A percentile compares a stretch with the other conserved stretches of the same genome.
Conservation (phyloP, 2,113 vertebrate genomes). For the Perccottus glenii region DNA sequence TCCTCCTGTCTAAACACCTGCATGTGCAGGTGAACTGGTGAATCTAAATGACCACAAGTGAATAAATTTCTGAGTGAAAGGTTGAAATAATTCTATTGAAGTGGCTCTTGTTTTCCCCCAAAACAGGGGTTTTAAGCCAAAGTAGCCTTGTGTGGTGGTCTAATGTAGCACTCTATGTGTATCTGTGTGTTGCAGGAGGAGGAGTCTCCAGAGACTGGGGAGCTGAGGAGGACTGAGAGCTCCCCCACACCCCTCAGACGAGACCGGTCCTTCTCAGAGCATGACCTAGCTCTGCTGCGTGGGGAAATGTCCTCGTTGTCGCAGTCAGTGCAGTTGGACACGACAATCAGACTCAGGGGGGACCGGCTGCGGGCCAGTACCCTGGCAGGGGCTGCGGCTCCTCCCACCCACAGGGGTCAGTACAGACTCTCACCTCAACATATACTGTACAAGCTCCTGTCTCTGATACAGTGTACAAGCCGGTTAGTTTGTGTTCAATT, state of each 20-base stretch:
- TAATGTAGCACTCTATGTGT: not conserved
- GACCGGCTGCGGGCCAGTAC: slow-evolving; percentile 81
- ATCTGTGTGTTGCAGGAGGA: slow-evolving; percentile 82
- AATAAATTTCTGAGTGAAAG: too few relatives aligned
- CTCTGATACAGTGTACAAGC: too few relatives aligned
- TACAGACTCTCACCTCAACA: too few relatives aligned
- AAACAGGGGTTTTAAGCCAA: too few relatives aligned
- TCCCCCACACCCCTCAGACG: slow-evolving; percentile 82
- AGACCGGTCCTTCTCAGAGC: slow-evolving; percentile 94
- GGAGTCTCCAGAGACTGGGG: slow-evolving; percentile 82
- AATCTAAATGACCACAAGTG: too few relatives aligned
- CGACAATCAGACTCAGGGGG: slow-evolving; percentile 24
- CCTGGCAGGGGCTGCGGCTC: slow-evolving; percentile 46
- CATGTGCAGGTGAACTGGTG: too few relatives aligned
- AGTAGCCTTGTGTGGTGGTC: too few relatives aligned
- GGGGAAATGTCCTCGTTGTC: slow-evolving; percentile 69
- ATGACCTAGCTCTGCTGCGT: slow-evolving; percentile 87
- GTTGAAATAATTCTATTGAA: too few relatives aligned
- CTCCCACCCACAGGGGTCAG: slow-evolving; percentile 72
- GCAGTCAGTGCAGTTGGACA: slow-evolving; percentile 11
- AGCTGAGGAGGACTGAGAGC: slow-evolving; percentile 70
- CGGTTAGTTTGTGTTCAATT: too few relatives aligned
- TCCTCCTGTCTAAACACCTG: too few relatives aligned
- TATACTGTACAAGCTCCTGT: too few relatives aligned
- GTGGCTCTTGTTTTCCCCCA: too few relatives aligned